Evolutionary conservation across 2,113 vertebrate genomes (phyloP).

Genomic region (Epinephelus lanceolatus): DNA sequence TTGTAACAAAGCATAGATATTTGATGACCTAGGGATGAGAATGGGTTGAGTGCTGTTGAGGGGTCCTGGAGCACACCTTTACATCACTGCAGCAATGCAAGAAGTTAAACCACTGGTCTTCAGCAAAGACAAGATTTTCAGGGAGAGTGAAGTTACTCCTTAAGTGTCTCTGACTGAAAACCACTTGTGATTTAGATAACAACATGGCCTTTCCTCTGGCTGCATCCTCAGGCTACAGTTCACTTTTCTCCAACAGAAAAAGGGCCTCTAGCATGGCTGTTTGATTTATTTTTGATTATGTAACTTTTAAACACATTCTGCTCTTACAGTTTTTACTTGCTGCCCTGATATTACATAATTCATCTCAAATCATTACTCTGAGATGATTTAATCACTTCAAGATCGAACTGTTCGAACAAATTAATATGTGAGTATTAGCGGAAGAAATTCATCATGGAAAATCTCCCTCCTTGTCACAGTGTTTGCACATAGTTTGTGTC

Average conservation of each 20-base stretch:
- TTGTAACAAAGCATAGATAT: too few species aligned
- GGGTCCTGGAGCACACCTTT: too few species aligned
- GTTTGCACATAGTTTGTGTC: not conserved
- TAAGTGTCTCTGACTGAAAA: not conserved
- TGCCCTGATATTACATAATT: not conserved
- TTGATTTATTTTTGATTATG: not conserved
- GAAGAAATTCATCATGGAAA: not conserved
- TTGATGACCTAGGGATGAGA: too few species aligned
- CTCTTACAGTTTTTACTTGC: not conserved
- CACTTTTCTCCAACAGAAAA: not conserved
- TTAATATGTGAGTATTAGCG: not conserved
- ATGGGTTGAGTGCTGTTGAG: too few species aligned
- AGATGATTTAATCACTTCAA: conserved; percentile 8
- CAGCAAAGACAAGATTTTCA: not conserved
- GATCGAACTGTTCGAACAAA: not conserved
- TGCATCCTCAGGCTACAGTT: not conserved
- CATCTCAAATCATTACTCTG: not conserved
- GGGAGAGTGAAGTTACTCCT: not conserved
- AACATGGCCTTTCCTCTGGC: not conserved
- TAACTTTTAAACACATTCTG: not conserved
- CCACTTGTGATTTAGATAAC: not conserved
- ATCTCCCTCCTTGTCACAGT: not conserved
- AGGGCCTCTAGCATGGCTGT: not conserved
- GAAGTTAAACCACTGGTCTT: too few species aligned
- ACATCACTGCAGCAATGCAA: too few species aligned